Evolutionary conservation across 2,888 invertebrate species (phyloP), one percentile per base, ranked within the genome.

Genomic region (Chrysina gloriosa): DNA sequence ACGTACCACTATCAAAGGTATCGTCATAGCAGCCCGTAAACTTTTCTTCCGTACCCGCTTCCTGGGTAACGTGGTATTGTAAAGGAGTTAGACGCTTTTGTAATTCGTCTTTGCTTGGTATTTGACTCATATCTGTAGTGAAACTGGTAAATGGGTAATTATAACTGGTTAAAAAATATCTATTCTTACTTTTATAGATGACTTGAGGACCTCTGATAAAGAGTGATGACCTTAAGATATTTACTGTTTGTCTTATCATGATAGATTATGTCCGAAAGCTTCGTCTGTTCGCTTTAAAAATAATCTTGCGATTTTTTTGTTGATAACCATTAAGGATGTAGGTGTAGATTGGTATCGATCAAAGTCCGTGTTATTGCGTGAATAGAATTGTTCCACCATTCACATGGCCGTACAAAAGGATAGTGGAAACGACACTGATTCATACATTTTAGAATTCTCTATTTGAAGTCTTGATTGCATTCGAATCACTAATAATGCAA

Each of bases 41-140:
- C 54, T 91, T 90, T 77, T 95, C 90, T 84, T 98, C 97, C 6
- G 98, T 98, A 75, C 95, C 96, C 79, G 94, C 94, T 85, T 97
- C 96, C 84, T 98, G 97, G 29, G 97, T 97, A 78, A 98, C 95
- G 85, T 95, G 93, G 87, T 95, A 97, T 82, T 98, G 96, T 72
- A 96, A 78, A 25, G 96, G 92, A 63, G 96, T 96, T 78, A 98
- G 85, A 71, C 91, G 89, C 81, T 92, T 92, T 82, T 90, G 92
- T 76, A 97, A 85, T 74, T 94, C 91, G 77, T 92, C 92, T 84
- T 95, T 95, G 78, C 86, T 39, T 25, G 39, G 25, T 25, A 39
- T 39, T 58, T 58, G 14, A 39, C 39, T 58, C 58, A 58, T 58
- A 7, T 21, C 39, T 58, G 14, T 11, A 58, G 23, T 52, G 6